Conservation (phyloP, 2,113 vertebrate genomes). For the Hemiprocne comata region DNA sequence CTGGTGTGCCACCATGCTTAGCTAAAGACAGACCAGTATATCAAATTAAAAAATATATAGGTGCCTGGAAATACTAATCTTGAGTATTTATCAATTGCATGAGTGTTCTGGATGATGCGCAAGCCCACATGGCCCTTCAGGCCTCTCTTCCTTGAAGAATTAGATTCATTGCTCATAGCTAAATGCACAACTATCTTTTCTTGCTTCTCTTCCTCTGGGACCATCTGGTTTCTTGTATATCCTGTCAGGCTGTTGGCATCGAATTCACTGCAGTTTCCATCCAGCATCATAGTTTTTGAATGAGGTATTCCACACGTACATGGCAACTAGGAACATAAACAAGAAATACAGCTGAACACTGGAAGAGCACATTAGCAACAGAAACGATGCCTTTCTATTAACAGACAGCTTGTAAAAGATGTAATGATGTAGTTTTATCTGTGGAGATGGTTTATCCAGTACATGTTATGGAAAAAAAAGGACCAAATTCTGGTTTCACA, state of each 20-base stretch:
- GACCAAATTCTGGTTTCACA: not conserved
- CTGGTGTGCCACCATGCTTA: constrained; percentile 53
- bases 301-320: constrained; percentile 87
- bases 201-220: constrained; percentile 86
- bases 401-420: not conserved
- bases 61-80: constrained; percentile 92
- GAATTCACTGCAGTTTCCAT: constrained; percentile 87
- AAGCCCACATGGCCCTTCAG: constrained; percentile 79
- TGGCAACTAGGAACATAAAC: constrained; percentile 71
- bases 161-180: constrained; percentile 81
- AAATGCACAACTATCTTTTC: constrained; percentile 88
- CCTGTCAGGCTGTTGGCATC: constrained; percentile 90
- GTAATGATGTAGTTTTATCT: not conserved
- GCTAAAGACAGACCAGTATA: constrained; percentile 96
- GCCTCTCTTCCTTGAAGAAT: constrained; percentile 83
- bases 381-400: not conserved
- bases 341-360: not conserved
- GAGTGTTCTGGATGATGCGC: constrained; percentile 89
- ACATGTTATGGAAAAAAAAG: not conserved
- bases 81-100: constrained; percentile 93
- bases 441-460: not conserved
- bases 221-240: constrained; percentile 82
- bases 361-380: not conserved
- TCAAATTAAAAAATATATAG: constrained; percentile 94
- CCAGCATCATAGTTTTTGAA: constrained; percentile 87